Percentiles rank a stretch among this genome's conserved stretches.
Evolutionary conservation across 2,797 vertebrate species (phyloP).

Genomic region (Percopsis omiscomaycus): DNA sequence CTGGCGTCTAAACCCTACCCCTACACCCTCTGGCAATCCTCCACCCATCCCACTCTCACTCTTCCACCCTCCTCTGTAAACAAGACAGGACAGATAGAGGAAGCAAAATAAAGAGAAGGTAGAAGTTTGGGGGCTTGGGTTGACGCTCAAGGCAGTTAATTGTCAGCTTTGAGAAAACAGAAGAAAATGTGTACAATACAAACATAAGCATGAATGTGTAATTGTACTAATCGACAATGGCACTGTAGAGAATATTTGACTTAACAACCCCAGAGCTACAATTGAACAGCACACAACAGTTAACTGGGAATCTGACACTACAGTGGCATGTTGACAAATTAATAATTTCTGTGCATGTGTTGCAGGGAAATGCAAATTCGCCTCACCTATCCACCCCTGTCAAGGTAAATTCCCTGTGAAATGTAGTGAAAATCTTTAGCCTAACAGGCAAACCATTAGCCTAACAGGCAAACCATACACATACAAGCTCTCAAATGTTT

Average conservation of each 20-base stretch:
- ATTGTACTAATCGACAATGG: constrained; percentile 22
- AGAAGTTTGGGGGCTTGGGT: neutral
- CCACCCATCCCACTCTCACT: constrained; percentile 39
- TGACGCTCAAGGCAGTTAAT: constrained; percentile 49
- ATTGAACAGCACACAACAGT: constrained; percentile 7
- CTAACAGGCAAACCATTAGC: no score
- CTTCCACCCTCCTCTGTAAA: constrained; percentile 50
- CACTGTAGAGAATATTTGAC: constrained; percentile 23
- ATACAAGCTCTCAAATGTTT: constrained; percentile 45
- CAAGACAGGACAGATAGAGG: constrained; percentile 35
- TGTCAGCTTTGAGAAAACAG: constrained; percentile 37
- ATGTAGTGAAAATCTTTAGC: constrained; percentile 33
- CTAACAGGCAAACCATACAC: constrained; percentile 50
- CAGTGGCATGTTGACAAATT: constrained; percentile 27
- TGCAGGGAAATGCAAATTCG: constrained; percentile 66
- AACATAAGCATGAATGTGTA: constrained; percentile 33
- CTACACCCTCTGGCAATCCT: constrained; percentile 55
- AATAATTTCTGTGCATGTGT: constrained; percentile 30
- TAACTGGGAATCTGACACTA: constrained; percentile 14
- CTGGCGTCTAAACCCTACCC: constrained; percentile 40
- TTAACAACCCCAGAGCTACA: constrained; percentile 20
- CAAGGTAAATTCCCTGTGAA: constrained; percentile 50
- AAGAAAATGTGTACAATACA: constrained; percentile 26
- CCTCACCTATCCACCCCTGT: constrained; percentile 68
- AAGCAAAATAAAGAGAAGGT: constrained; percentile 22